Conservation (phyloP, 92 coral and sea anemone genomes). For the Pocillopora grandis region DNA sequence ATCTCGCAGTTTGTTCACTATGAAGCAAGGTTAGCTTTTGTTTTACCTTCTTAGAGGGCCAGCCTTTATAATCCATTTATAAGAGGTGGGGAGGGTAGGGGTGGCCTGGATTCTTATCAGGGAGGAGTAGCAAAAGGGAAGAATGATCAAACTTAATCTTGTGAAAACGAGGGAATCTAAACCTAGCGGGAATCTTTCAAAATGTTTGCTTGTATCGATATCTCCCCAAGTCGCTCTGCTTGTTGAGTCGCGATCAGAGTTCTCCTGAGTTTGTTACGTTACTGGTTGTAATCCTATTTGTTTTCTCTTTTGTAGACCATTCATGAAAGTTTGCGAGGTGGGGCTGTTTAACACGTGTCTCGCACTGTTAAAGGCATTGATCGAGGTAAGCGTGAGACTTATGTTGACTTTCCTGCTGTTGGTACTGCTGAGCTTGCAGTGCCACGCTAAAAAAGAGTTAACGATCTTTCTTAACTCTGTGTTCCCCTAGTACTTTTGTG, state of each 20-base stretch:
- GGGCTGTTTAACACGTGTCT: conserved; percentile 93
- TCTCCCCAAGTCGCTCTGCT: too few relatives aligned
- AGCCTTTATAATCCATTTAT: not conserved
- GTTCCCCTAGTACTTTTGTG: not conserved
- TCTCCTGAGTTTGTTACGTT: not conserved
- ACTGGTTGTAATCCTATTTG: not conserved
- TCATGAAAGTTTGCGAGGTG: conserved; percentile 87
- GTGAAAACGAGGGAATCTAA: too few relatives aligned
- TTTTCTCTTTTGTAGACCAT: conserved; percentile 56
- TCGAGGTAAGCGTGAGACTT: conserved; percentile 65
- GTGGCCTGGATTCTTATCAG: too few relatives aligned
- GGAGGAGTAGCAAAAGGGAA: too few relatives aligned
- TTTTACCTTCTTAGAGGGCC: not conserved
- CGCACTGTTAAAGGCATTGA: conserved; percentile 84
- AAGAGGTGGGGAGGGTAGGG: not conserved
- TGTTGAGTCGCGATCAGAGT: not conserved
- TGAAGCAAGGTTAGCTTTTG: conserved; percentile 74
- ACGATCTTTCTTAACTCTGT: not conserved
- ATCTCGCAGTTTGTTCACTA: conserved; percentile 91
- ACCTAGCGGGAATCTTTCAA: too few relatives aligned
- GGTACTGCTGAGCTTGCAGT: too few relatives aligned
- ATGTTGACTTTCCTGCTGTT: not conserved
- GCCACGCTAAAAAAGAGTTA: not conserved
- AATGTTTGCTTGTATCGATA: too few relatives aligned
- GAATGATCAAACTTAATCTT: too few relatives aligned